phyloP scores from a whole-genome alignment of 53 echinoderm and acorn worm genomes.

The Hippasteria phrygiana region DNA sequence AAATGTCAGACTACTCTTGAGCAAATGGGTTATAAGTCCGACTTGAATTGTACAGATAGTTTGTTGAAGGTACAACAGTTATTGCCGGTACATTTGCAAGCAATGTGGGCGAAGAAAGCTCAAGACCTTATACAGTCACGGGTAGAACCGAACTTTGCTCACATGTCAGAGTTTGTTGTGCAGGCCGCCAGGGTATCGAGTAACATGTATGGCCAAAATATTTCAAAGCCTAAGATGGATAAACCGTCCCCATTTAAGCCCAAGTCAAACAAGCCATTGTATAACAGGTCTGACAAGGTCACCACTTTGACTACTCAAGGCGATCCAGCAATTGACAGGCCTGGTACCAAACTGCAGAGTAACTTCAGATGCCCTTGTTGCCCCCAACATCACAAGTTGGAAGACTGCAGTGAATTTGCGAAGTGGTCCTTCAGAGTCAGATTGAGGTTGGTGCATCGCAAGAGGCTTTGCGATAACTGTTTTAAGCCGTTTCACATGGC shows the following conservation, averaged over 20 bases:
- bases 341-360: too few species aligned
- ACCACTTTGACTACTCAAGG: not conserved
- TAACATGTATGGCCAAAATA: not conserved
- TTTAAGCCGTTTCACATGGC: conserved; percentile 56
- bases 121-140: not conserved
- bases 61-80: conserved; percentile 47
- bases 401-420: conserved; percentile 37
- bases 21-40: not conserved
- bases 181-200: not conserved
- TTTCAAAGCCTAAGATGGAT: too few species aligned
- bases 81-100: conserved; percentile 44
- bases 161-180: not conserved
- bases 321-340: too few species aligned
- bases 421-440: conserved; percentile 34
- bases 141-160: not conserved
- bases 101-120: conserved; percentile 45
- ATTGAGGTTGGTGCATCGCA: conserved; percentile 31
- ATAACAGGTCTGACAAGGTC: not conserved
- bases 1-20: conserved; percentile 27
- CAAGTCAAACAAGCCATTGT: not conserved
- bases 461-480: conserved; percentile 69
- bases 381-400: conserved; percentile 5
- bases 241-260: too few species aligned
- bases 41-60: conserved; percentile 38
- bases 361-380: not conserved